phyloP scores from a whole-genome alignment of 2,888 invertebrate genomes.

The Odontothrips loti region DNA sequence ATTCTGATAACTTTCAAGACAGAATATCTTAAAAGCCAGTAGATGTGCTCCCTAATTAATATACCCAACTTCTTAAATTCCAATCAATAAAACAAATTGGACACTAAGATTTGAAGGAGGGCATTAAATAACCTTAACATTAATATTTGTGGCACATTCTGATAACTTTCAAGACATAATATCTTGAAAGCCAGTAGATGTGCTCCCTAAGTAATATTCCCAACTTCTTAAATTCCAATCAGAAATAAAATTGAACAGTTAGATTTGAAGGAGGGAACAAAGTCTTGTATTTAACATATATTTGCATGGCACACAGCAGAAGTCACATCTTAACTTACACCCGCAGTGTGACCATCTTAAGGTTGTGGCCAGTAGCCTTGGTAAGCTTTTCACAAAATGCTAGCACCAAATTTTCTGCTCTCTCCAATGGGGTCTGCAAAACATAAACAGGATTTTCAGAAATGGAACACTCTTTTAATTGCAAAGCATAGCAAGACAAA shows the following conservation, averaged over 20 bases:
- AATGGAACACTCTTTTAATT: neutral
- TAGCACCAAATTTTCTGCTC: slow-evolving; percentile 81
- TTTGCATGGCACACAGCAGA: neutral
- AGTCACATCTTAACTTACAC: slow-evolving; percentile 63
- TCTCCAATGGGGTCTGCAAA: slow-evolving; percentile 70
- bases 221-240: neutral
- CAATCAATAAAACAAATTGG: neutral
- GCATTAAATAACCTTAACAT: neutral
- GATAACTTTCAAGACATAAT: slow-evolving; percentile 27
- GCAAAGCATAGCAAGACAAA: neutral
- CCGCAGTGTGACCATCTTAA: slow-evolving; percentile 75
- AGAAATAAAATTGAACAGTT: too few species aligned
- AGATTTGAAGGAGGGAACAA: neutral
- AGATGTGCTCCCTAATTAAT: neutral
- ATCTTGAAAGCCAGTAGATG: neutral
- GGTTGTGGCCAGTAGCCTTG: slow-evolving; percentile 76
- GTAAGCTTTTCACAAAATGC: slow-evolving; percentile 89
- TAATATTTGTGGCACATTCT: neutral
- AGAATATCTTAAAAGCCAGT: slow-evolving; percentile 23
- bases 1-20: slow-evolving; percentile 22
- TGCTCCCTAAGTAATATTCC: neutral
- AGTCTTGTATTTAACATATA: neutral
- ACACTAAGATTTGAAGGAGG: neutral
- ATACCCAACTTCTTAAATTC: neutral
- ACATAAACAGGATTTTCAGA: slow-evolving; percentile 2